These are phyloP conservation scores for Achlya flavicornis DNA, from an alignment of 2,888 invertebrate species.

Conservation along the genomic window DNA sequence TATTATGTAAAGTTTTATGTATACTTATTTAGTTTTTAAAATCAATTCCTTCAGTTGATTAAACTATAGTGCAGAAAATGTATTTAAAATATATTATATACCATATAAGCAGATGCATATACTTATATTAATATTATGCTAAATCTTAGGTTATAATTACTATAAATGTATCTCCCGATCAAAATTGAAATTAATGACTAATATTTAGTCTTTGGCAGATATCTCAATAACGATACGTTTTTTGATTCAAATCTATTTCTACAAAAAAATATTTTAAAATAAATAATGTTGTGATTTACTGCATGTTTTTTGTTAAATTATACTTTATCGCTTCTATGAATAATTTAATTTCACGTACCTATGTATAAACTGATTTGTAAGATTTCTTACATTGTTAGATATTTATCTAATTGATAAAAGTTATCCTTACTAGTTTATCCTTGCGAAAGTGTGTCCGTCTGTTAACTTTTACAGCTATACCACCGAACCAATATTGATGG, in stretches of 20 bases:
- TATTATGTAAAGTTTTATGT: constrained; percentile 1
- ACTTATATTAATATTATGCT: constrained; percentile 17
- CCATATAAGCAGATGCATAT: constrained; percentile 26
- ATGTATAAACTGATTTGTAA: no score
- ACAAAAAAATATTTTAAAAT: background rate
- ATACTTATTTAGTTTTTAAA: constrained; percentile 38
- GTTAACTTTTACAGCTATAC: no score
- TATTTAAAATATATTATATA: constrained; percentile 31
- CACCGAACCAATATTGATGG: no score
- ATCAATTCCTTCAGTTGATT: constrained; percentile 71
- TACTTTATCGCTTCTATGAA: background rate
- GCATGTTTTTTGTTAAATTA: background rate
- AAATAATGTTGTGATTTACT: background rate
- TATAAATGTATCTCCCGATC: background rate
- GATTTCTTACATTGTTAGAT: no score
- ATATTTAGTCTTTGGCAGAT: background rate
- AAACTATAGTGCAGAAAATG: constrained; percentile 36
- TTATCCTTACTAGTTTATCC: no score
- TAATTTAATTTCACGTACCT: background rate
- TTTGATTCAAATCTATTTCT: background rate
- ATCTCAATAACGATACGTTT: background rate
- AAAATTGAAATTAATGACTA: background rate
- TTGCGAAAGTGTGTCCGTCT: no score
- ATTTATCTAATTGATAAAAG: no score
- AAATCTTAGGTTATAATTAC: background rate